phyloP scores from a whole-genome alignment of 2,888 invertebrate genomes.

The Ectemnius continuus region DNA sequence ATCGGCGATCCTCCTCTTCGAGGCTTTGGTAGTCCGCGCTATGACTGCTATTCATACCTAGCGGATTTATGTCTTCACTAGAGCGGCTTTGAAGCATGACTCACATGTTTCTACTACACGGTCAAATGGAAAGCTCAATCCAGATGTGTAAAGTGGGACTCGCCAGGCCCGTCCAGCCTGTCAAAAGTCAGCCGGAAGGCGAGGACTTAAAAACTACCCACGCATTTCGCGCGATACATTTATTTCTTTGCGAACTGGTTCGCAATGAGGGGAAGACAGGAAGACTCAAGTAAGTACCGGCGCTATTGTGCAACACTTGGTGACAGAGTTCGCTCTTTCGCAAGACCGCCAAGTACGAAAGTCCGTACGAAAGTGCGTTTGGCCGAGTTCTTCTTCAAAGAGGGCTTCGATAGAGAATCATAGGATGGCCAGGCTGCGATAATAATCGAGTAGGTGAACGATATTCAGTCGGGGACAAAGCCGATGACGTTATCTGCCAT shows the following conservation, averaged over 20 bases:
- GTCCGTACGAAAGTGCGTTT: constrained; percentile 2
- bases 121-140: too few relatives aligned
- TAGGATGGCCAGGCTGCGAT: constrained; percentile 25
- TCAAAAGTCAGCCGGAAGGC: too few relatives aligned
- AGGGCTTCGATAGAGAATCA: constrained; percentile 26
- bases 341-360: constrained; percentile 7
- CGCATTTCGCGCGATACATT: too few relatives aligned
- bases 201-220: too few relatives aligned
- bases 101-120: too few relatives aligned
- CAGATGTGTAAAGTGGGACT: too few relatives aligned
- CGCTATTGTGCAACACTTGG: constrained; percentile 30
- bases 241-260: background rate
- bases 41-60: too few relatives aligned
- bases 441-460: constrained; percentile 50
- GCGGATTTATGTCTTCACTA: too few relatives aligned
- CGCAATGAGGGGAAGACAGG: constrained; percentile 15
- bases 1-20: too few relatives aligned
- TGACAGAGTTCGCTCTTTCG: constrained; percentile 36
- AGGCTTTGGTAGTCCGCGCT: too few relatives aligned
- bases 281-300: constrained; percentile 24
- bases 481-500: constrained; percentile 45
- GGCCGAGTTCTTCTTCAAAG: constrained; percentile 7
- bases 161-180: too few relatives aligned
- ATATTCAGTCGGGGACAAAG: constrained; percentile 59
- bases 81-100: too few relatives aligned